Evolutionary conservation across 2,888 invertebrate species (phyloP).

Genomic region (Nomada lathburiana): DNA sequence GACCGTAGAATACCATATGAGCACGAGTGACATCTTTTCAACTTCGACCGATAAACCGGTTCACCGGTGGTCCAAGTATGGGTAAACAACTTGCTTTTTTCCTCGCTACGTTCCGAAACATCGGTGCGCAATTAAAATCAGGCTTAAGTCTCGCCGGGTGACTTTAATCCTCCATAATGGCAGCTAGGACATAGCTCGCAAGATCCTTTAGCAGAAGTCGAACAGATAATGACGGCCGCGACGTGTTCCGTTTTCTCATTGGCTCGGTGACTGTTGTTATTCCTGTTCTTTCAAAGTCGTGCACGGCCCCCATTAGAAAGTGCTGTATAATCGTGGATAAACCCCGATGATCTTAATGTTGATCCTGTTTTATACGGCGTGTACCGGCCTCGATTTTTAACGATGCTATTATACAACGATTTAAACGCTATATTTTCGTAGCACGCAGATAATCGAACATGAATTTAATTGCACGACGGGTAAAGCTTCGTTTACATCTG

Average conservation of each 20-base stretch:
- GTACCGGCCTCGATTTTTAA: background rate
- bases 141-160: conserved; percentile 55
- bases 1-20: conserved; percentile 26
- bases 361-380: conserved; percentile 21
- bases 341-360: conserved; percentile 4
- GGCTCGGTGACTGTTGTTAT: background rate
- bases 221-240: conserved; percentile 18
- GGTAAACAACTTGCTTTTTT: conserved; percentile 43
- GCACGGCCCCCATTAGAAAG: conserved; percentile 15
- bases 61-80: conserved; percentile 30
- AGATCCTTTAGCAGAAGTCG: conserved; percentile 28
- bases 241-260: conserved; percentile 38
- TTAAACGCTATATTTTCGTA: background rate
- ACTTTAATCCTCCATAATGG: conserved; percentile 65
- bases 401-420: background rate
- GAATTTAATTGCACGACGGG: background rate
- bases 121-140: conserved; percentile 63
- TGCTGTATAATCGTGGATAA: conserved; percentile 4
- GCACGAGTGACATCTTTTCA: conserved; percentile 47
- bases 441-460: background rate
- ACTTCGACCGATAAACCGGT: conserved; percentile 54
- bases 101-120: conserved; percentile 42
- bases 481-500: background rate
- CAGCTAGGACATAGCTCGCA: conserved; percentile 40
- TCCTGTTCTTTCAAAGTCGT: background rate